Base-by-base conservation (phyloP, 2,113 vertebrate genomes). In the Sitta europaea region DNA sequence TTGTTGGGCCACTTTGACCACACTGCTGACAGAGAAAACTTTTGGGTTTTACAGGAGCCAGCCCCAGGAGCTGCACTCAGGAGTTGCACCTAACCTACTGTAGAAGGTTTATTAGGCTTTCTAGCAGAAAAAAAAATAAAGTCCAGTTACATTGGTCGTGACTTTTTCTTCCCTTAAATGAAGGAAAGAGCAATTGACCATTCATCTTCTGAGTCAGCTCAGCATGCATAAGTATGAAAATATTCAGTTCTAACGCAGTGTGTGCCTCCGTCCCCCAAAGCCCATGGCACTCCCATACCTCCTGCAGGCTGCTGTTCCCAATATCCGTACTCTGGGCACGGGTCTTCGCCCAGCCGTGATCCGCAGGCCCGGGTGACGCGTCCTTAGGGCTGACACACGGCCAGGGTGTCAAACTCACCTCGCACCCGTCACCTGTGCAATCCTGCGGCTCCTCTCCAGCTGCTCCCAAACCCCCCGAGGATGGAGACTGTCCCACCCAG, bases 361-460 rank as follows among this genome's bases (percentile, higher is more conserved):
- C 43, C 43, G 25, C 55, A 50, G 28, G 48, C 35, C 57, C 38
- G 28, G 20, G 14, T 23, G 65, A 15, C 2, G 1, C 42, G 27
- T 17, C n/a, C 3, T 1, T 24, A 9, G 5, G 53, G 23, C 36
- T 58, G n/a, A 33, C 33, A 23, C 7, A 18, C 7, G 51, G 29
- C 50, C 35, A n/a, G 3, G 31, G 24, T 47, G 14, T 33, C 62
- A 38, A 87, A 65, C 29, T 78, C 28, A 29, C 10, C 23, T 63
- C 3, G 1, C 28, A 3, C 10, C 7, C 20, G 5, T 15, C n/a
- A 16, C 12, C 0, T 0, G n/a, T 0, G 0, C 15, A 31, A 27
- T 23, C 11, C 43, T 25, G 28, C 0, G 0, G 29, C 23, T 85
- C 6, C 45, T 47, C n/a, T 74, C 29, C 17, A 51, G 14, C 29